Evolutionary conservation across 2,888 invertebrate genomes (phyloP).

Genomic region (Apamea monoglypha): DNA sequence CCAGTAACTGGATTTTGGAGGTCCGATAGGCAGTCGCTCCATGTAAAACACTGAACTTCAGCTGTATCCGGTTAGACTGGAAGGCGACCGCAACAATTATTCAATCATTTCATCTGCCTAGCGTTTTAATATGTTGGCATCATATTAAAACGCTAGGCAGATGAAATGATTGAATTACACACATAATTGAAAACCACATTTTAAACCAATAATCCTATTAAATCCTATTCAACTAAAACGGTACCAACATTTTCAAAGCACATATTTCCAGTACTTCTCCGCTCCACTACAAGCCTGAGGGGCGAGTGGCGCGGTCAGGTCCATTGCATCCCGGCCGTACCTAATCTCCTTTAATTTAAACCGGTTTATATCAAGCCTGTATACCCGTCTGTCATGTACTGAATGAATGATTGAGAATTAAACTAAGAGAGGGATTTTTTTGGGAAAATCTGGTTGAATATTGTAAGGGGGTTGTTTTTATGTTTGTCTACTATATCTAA

Average conservation of each 20-base stretch:
- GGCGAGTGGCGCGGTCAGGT: constrained; percentile 29
- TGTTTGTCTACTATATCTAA: too few relatives aligned
- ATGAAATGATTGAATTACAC: too few relatives aligned
- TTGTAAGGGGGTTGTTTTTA: neutral
- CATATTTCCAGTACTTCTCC: neutral
- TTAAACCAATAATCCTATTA: neutral
- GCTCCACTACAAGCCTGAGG: constrained; percentile 16
- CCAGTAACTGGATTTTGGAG: too few relatives aligned
- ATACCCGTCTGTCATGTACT: constrained; percentile 7
- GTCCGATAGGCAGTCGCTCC: too few relatives aligned
- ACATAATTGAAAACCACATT: neutral
- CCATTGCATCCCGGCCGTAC: constrained; percentile 9
- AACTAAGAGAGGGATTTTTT: neutral
- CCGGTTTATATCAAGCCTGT: constrained; percentile 11
- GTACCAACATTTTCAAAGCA: constrained; percentile 8
- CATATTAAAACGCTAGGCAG: too few relatives aligned
- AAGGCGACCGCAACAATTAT: too few relatives aligned
- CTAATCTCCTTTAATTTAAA: constrained; percentile 27
- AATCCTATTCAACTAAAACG: constrained; percentile 4
- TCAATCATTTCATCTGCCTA: too few relatives aligned
- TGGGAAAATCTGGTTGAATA: neutral
- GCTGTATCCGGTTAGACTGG: too few relatives aligned
- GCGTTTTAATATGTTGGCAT: too few relatives aligned
- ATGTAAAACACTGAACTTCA: too few relatives aligned
- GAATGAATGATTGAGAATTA: constrained; percentile 15